phyloP scores from a whole-genome alignment of 2,797 vertebrate species.

The Netta rufina region DNA sequence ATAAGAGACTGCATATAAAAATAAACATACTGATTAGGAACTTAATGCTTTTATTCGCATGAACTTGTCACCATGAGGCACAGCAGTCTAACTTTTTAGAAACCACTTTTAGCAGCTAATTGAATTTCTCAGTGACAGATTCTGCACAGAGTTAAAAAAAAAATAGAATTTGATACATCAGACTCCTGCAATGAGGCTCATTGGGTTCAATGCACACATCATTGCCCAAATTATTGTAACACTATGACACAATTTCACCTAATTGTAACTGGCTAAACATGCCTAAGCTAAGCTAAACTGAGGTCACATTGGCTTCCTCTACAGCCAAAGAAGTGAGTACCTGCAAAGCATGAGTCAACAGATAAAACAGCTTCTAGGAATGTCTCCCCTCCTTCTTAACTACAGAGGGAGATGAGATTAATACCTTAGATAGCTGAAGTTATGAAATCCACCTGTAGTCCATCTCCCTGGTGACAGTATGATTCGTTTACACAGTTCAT shows the following conservation, averaged over 20 bases:
- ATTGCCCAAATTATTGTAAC: neutral
- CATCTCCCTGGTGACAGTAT: slow-evolving; percentile 13
- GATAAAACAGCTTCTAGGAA: neutral
- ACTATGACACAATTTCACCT: neutral
- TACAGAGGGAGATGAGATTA: neutral
- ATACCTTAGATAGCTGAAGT: neutral
- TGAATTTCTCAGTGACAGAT: neutral
- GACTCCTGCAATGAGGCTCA: neutral
- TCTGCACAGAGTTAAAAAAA: neutral
- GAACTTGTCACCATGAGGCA: neutral
- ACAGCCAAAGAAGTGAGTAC: neutral
- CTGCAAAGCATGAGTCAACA: neutral
- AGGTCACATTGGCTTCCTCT: slow-evolving; percentile 1
- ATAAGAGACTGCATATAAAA: neutral
- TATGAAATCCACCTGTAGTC: slow-evolving; percentile 8
- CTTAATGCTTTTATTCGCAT: neutral
- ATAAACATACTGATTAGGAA: neutral
- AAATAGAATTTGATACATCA: neutral
- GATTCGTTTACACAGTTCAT: neutral
- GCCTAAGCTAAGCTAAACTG: neutral
- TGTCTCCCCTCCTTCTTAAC: neutral
- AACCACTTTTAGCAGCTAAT: neutral
- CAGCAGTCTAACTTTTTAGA: neutral
- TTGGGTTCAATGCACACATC: neutral
- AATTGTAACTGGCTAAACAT: neutral